A percentile compares a stretch with the other conserved stretches of the same genome.
phyloP scores from a whole-genome alignment of 2,113 vertebrate species.

The Platysteira castanea region DNA sequence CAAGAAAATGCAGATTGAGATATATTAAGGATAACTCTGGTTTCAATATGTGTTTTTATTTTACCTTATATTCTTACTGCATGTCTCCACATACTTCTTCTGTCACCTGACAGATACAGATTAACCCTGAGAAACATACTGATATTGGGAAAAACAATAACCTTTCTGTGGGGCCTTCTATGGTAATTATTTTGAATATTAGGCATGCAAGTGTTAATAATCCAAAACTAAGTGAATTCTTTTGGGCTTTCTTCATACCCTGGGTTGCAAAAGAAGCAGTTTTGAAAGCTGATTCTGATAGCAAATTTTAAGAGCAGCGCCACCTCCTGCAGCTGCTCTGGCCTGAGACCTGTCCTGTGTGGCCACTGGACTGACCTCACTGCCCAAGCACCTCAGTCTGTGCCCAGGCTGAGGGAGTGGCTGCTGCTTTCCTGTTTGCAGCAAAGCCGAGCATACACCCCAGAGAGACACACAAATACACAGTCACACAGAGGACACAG shows the following conservation, averaged over 20 bases:
- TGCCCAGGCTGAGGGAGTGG: background rate
- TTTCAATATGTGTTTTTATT: background rate
- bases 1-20: background rate
- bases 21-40: background rate
- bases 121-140: background rate
- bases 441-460: background rate
- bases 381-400: fast-evolving
- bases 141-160: background rate
- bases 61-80: background rate
- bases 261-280: background rate
- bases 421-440: background rate
- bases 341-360: background rate
- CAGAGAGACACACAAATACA: background rate
- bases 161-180: fast-evolving
- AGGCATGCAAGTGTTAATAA: background rate
- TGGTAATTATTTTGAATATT: background rate
- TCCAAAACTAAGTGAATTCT: background rate
- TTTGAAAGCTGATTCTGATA: background rate
- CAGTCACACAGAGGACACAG: background rate
- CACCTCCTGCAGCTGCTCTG: fast-evolving
- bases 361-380: background rate
- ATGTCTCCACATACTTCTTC: background rate
- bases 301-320: background rate
- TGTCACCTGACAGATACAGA: background rate
- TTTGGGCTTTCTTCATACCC: background rate